Conservation (phyloP, 2,888 invertebrate species). For the Netelia virgata region DNA sequence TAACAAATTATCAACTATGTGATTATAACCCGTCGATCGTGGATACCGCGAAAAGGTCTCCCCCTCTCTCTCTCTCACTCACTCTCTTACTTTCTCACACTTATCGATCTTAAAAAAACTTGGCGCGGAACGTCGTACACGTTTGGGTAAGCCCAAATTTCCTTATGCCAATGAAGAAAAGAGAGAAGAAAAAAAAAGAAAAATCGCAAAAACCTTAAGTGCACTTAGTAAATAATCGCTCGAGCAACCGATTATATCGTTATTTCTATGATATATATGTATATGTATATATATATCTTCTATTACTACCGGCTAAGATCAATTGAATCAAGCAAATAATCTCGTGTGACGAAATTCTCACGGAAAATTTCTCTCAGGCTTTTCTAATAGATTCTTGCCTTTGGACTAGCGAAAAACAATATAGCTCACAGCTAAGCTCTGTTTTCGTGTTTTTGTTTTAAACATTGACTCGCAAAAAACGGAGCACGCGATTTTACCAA, state of each 20-base stretch:
- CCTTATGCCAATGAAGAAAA: conserved; percentile 31
- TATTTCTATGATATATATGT: conserved; percentile 27
- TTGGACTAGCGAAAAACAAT: conserved; percentile 62
- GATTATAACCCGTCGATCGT: conserved; percentile 55
- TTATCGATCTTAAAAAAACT: conserved; percentile 1
- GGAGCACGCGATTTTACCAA: neutral
- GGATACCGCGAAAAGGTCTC: conserved; percentile 24
- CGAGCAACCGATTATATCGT: conserved; percentile 56
- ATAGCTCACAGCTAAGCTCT: conserved; percentile 19
- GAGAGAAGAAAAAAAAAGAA: conserved; percentile 30
- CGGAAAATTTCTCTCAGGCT: conserved; percentile 30
- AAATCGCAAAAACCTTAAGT: conserved; percentile 61
- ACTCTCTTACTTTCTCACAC: conserved; percentile 14
- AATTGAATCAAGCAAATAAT: conserved; percentile 56
- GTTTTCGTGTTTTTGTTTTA: neutral
- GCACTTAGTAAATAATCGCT: conserved; percentile 68
- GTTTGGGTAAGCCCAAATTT: neutral
- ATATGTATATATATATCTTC: conserved; percentile 13
- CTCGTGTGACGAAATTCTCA: conserved; percentile 55
- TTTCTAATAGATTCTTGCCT: conserved; percentile 51
- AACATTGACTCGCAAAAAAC: conserved; percentile 24
- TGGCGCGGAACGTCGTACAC: conserved; percentile 43
- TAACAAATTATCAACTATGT: conserved; percentile 71
- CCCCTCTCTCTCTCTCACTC: conserved; percentile 11
- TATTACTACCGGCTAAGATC: conserved; percentile 57